Conservation (phyloP, 2,113 vertebrate species). For the Pyrgilauda ruficollis region DNA sequence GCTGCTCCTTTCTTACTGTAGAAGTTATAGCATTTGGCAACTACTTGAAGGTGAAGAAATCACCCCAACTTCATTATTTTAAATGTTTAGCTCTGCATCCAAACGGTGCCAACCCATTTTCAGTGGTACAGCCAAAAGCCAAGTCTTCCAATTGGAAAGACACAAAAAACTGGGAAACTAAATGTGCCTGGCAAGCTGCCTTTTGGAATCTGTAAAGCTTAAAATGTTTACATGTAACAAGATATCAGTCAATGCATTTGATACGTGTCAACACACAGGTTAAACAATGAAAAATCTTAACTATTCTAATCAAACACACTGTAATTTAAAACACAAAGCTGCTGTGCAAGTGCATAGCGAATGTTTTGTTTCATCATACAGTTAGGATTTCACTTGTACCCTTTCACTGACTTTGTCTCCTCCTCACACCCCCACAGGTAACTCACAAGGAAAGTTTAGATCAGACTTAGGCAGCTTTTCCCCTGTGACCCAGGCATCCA, state of each 20-base stretch:
- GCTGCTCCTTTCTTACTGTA: not conserved
- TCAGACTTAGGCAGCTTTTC: not conserved
- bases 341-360: not conserved
- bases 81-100: constrained; percentile 5
- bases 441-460: not conserved
- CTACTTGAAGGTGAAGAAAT: not conserved
- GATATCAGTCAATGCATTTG: not conserved
- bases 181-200: constrained; percentile 7
- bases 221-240: not conserved
- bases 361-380: not conserved
- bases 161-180: not conserved
- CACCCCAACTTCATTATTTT: not conserved
- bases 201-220: not conserved
- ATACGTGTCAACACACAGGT: not conserved
- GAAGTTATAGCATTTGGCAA: not conserved
- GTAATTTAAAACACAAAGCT: not conserved
- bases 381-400: not conserved
- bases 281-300: not conserved
- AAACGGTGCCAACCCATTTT: not conserved
- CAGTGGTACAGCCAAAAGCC: not conserved
- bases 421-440: not conserved
- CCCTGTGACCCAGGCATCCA: not conserved
- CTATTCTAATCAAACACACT: not conserved
- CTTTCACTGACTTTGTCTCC: not conserved
- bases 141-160: not conserved